A percentile compares a stretch with the other conserved stretches of the same genome.
Evolutionary conservation across 2,888 invertebrate species (phyloP).

Genomic region (Drosophila sordidapex): DNA sequence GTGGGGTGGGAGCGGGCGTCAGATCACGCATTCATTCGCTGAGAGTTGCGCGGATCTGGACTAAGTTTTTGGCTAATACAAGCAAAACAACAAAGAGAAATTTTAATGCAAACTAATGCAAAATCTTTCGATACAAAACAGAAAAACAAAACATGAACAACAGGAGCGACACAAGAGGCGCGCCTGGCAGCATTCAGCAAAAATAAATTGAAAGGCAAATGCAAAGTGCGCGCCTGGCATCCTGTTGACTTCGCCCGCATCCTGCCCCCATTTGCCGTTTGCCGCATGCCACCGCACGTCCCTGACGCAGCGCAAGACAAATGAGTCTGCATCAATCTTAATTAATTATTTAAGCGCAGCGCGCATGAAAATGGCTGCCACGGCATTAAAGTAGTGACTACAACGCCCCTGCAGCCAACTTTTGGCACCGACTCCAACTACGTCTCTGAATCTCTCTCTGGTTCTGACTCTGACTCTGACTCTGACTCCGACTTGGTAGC

Average conservation of each 20-base stretch:
- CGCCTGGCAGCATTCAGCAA: conserved; percentile 48
- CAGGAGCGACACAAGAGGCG: conserved; percentile 31
- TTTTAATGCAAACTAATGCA: conserved; percentile 79
- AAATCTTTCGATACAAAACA: conserved; percentile 68
- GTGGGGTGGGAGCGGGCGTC: background rate
- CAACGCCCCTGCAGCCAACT: conserved; percentile 36
- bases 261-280: conserved; percentile 4
- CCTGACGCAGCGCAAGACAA: conserved; percentile 74
- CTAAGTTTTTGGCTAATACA: background rate
- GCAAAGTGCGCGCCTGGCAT: conserved; percentile 67
- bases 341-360: conserved; percentile 81
- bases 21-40: conserved; percentile 1
- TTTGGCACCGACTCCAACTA: conserved; percentile 6
- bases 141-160: conserved; percentile 3
- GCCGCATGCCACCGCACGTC: conserved; percentile 36
- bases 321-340: conserved; percentile 82
- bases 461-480: conserved; percentile 1
- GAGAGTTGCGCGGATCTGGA: background rate
- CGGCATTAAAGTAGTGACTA: conserved; percentile 68
- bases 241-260: conserved; percentile 22
- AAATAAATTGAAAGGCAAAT: conserved; percentile 77
- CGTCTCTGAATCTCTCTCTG: background rate
- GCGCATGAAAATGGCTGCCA: conserved; percentile 76
- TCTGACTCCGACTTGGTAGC: conserved; percentile 24
- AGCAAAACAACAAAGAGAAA: conserved; percentile 76